These are phyloP conservation scores for Elmis aenea DNA, from an alignment of 2,888 invertebrate genomes.

Conservation along the genomic window DNA sequence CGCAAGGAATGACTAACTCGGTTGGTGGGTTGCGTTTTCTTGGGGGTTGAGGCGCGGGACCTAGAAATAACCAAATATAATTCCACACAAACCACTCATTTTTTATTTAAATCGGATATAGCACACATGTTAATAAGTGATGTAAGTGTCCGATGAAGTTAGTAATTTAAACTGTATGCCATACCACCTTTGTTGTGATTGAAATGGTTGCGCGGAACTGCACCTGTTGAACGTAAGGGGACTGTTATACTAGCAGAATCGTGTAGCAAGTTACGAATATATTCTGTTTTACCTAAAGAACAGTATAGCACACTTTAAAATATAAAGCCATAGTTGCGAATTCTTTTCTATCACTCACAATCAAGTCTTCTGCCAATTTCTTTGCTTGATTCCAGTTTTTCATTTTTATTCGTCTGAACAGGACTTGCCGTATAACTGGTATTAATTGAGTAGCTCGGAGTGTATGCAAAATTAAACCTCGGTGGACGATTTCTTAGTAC, in stretches of 20 bases:
- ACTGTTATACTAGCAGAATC: constrained; percentile 45
- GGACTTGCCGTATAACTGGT: constrained; percentile 2
- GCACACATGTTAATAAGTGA: too few relatives aligned
- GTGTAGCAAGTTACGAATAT: constrained; percentile 44
- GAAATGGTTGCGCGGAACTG: constrained; percentile 42
- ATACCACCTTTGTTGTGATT: constrained; percentile 41
- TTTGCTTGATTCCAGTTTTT: constrained; percentile 43
- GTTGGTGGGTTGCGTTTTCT: constrained; percentile 51
- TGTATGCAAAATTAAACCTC: constrained; percentile 19
- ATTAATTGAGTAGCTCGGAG: constrained; percentile 6
- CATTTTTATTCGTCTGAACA: constrained; percentile 38
- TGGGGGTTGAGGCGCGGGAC: constrained; percentile 48
- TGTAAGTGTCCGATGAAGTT: too few relatives aligned
- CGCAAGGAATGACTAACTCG: constrained; percentile 50
- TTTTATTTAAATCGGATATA: too few relatives aligned
- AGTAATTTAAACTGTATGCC: too few relatives aligned
- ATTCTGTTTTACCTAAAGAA: constrained; percentile 45
- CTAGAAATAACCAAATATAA: too few relatives aligned
- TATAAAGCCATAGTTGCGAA: neutral
- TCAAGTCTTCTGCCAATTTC: constrained; percentile 43
- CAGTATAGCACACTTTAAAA: too few relatives aligned
- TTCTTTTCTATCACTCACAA: too few relatives aligned
- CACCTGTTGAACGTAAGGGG: constrained; percentile 39
- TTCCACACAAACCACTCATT: too few relatives aligned
- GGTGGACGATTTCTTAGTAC: constrained; percentile 7